Evolutionary conservation across 2,888 invertebrate species (phyloP), one percentile per base, ranked within the genome.

Genomic region (Argynnis bischoffii): DNA sequence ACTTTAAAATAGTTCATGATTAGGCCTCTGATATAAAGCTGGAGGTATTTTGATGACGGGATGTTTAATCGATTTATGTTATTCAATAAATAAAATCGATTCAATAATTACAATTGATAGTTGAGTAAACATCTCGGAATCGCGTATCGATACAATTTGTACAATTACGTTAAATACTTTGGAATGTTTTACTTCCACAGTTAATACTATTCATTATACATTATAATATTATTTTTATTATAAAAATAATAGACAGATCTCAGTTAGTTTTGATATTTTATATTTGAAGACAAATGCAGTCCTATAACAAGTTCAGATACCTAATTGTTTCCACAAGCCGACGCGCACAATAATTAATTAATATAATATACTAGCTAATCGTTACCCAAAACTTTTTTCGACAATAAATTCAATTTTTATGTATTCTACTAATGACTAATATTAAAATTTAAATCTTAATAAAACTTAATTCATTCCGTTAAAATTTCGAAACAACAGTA

Each of bases 231-330:
- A 5, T 26, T 26, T 26, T 26, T 26, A 26, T 61, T 53, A 53
- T 51, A 53, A 61, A 61, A 61, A 61, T 61, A 61, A 61, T 18
- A 18, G 61, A 35, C 61, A 53, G 41, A 61, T 61, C 51, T 61
- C 18, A 41, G 35, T 41, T 15, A 41, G 50, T 51, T 51, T 18
- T 13, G 8, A n/a, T 53, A 61, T 14, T 35, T 35, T 53, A 16
- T 8, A 41, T 1, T 18, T 5, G 18, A 50, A 61, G 51, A 31
- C 18, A 35, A 61, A 61, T 18, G 51, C 15, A 31, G 14, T 41
- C 15, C 51, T 41, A 14, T 18, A 61, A 53, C 18, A 31, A 35
- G 53, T 51, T 51, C 53, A 61, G 18, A 21, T 61, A 41, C 18
- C 53, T 61, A 61, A 51, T 61, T 61, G 61, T 61, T 51, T 61